phyloP scores from a whole-genome alignment of 2,113 vertebrate species.

The Lasiurus cinereus region DNA sequence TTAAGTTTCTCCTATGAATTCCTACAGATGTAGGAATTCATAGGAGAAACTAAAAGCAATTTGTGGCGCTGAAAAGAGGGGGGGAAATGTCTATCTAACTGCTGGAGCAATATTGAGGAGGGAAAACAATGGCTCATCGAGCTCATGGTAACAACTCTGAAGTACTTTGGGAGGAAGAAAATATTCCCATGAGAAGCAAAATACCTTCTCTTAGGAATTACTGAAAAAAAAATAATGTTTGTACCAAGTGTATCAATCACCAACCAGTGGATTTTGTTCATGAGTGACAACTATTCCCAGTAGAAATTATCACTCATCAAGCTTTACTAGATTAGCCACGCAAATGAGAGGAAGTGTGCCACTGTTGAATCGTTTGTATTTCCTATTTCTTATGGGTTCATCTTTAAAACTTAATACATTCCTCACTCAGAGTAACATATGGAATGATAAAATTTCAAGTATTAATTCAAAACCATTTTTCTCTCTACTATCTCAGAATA shows the following conservation, averaged over 20 bases:
- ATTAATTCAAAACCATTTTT: conserved; percentile 58
- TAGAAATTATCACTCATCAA: conserved; percentile 4
- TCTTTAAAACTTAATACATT: conserved; percentile 54
- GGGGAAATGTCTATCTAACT: not conserved
- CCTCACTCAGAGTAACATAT: conserved; percentile 35
- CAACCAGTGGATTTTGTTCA: not conserved
- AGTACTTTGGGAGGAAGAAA: not conserved
- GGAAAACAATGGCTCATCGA: not conserved
- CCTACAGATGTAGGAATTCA: not conserved
- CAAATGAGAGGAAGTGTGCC: not conserved
- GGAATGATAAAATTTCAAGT: conserved; percentile 62
- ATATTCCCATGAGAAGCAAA: not conserved
- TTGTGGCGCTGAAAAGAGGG: not conserved
- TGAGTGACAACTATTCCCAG: not conserved
- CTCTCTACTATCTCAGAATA: conserved; percentile 14
- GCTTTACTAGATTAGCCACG: conserved; percentile 33
- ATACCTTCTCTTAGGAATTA: conserved; percentile 8
- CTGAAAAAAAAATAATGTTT: conserved; percentile 17
- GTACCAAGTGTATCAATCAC: not conserved
- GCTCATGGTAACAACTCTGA: not conserved
- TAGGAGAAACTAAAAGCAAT: not conserved
- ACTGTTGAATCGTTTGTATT: not conserved
- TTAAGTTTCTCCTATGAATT: too few relatives aligned
- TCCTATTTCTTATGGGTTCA: not conserved
- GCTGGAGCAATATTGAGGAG: not conserved